These are phyloP conservation scores for Vanessa tameamea DNA, from an alignment of 1,140 invertebrate species.

Conservation along the genomic window DNA sequence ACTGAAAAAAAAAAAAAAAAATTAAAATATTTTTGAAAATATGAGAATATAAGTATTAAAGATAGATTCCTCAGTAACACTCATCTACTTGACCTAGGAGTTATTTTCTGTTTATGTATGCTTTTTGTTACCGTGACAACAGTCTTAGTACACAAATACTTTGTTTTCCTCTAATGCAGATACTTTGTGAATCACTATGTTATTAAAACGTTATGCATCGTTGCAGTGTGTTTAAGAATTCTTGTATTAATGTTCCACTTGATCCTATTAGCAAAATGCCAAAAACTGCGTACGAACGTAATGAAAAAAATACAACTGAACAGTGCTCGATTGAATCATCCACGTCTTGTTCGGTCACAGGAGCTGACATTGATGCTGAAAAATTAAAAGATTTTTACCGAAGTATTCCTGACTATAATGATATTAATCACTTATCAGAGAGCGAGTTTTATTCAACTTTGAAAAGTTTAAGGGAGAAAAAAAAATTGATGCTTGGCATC, in stretches of 20 bases:
- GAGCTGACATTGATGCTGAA: constrained; percentile 65
- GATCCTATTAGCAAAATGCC: constrained; percentile 84
- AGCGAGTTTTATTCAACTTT: constrained; percentile 85
- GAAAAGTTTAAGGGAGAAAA: constrained; percentile 84
- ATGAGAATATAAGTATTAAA: no score
- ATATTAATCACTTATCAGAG: constrained; percentile 85
- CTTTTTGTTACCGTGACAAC: constrained; percentile 11
- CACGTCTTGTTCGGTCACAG: constrained; percentile 52
- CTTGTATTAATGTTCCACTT: constrained; percentile 84
- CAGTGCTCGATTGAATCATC: constrained; percentile 65
- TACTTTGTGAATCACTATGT: constrained; percentile 24
- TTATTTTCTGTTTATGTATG: neutral
- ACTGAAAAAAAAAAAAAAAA: no score
- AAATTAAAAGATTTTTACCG: constrained; percentile 84
- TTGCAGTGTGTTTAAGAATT: constrained; percentile 82
- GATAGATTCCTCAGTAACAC: no score
- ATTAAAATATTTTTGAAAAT: no score
- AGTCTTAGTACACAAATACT: constrained; percentile 9
- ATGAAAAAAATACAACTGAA: constrained; percentile 60
- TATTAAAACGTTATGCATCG: constrained; percentile 64
- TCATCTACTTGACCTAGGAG: neutral
- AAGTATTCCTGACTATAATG: constrained; percentile 86
- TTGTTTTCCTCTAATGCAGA: constrained; percentile 7
- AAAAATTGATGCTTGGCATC: constrained; percentile 81
- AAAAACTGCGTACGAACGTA: constrained; percentile 83